Evolutionary conservation across 2,797 vertebrate genomes (phyloP).

Genomic region (Sternotherus odoratus): DNA sequence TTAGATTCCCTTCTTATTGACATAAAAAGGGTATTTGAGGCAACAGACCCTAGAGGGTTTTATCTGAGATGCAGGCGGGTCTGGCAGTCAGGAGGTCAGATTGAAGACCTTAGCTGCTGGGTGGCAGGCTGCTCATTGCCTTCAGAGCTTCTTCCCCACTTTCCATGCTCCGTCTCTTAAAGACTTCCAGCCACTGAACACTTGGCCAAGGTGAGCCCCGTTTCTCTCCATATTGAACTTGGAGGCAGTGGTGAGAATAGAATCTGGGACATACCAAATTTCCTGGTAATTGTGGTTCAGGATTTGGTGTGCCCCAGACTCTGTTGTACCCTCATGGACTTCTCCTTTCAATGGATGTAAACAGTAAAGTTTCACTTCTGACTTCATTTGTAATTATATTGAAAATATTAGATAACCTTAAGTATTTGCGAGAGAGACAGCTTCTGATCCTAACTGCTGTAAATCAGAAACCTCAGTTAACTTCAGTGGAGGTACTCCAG

Average conservation of each 20-base stretch:
- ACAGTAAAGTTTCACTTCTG: not conserved
- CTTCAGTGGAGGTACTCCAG: not conserved
- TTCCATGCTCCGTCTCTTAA: not conserved
- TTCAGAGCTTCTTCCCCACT: no score
- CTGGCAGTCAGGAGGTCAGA: not conserved
- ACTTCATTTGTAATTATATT: not conserved
- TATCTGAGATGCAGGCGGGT: not conserved
- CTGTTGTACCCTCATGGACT: not conserved
- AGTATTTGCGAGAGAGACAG: no score
- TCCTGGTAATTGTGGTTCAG: no score
- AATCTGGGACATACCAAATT: not conserved
- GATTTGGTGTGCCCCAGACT: not conserved
- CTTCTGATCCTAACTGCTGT: no score
- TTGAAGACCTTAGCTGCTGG: fast-evolving
- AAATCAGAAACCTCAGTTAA: no score
- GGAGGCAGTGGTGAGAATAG: no score
- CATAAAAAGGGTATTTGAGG: not conserved
- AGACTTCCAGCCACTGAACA: no score
- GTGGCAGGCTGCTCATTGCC: not conserved
- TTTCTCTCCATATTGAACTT: no score
- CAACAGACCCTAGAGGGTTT: not conserved
- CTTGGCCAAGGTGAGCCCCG: no score
- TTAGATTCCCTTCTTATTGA: not conserved
- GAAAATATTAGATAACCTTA: not conserved
- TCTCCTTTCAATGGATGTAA: not conserved